phyloP scores from a whole-genome alignment of 1,140 invertebrate genomes.

The Zaprionus gabonicus region DNA sequence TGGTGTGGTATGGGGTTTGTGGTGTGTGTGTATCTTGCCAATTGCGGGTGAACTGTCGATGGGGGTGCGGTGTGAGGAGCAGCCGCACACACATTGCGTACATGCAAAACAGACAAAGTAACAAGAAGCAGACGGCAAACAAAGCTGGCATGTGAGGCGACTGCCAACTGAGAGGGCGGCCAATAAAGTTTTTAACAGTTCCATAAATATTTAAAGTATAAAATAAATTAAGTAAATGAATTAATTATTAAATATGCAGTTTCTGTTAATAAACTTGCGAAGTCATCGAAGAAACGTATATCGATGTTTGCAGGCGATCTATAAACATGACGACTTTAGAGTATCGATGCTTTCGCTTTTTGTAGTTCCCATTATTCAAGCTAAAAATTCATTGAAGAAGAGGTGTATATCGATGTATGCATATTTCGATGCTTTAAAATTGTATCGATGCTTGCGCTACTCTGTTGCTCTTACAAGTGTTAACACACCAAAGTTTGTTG shows the following conservation, averaged over 20 bases:
- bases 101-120: constrained; percentile 81
- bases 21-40: constrained; percentile 34
- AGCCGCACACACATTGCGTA: constrained; percentile 40
- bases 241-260: background rate
- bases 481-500: background rate
- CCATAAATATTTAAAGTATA: background rate
- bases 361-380: background rate
- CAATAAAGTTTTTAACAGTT: constrained; percentile 4
- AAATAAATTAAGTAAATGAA: background rate
- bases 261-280: background rate
- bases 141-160: constrained; percentile 14
- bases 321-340: background rate
- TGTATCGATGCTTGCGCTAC: background rate
- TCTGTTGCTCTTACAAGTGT: background rate
- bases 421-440: background rate
- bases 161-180: constrained; percentile 20
- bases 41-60: constrained; percentile 30
- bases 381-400: background rate
- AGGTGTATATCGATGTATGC: background rate
- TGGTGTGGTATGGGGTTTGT: constrained; percentile 1
- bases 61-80: constrained; percentile 1
- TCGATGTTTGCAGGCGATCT: background rate
- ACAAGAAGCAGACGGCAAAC: constrained; percentile 67
- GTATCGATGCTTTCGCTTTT: background rate
- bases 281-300: background rate